These are phyloP conservation scores for Calameuta filiformis DNA, from an alignment of 2,888 invertebrate species.

Conservation along the genomic window DNA sequence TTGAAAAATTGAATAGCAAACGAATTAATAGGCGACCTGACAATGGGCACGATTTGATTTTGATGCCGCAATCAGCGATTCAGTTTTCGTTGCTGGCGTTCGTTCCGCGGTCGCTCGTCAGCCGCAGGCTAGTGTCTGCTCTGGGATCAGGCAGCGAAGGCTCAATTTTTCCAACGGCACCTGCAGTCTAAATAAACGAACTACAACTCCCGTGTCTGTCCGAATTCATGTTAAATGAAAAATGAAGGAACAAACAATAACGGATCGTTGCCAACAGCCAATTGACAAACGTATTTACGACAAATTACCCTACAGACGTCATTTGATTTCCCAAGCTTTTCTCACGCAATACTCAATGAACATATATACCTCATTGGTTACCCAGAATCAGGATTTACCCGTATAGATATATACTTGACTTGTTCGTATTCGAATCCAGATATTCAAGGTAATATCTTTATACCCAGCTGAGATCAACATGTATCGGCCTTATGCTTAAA, in stretches of 20 bases:
- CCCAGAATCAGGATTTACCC: background rate
- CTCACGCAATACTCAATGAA: background rate
- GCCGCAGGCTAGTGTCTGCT: constrained; percentile 47
- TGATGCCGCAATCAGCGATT: constrained; percentile 46
- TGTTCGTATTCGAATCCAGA: background rate
- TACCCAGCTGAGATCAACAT: constrained; percentile 44
- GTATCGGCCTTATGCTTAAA: constrained; percentile 61
- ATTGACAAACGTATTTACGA: constrained; percentile 46
- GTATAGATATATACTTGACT: background rate
- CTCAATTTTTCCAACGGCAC: constrained; percentile 49
- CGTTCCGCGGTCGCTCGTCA: constrained; percentile 54
- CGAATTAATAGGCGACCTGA: constrained; percentile 48
- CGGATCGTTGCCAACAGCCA: constrained; percentile 44
- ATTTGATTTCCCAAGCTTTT: background rate
- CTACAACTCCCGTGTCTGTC: constrained; percentile 31
- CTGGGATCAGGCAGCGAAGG: constrained; percentile 28
- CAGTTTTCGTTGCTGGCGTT: constrained; percentile 49
- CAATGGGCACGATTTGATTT: constrained; percentile 53
- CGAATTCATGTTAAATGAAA: constrained; percentile 31
- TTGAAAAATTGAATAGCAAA: constrained; percentile 32
- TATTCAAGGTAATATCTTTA: background rate
- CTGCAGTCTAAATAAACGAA: constrained; percentile 56
- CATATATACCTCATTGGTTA: background rate
- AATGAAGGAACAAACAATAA: constrained; percentile 43
- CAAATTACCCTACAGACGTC: constrained; percentile 39